Base-by-base conservation (phyloP, 2,113 vertebrate genomes). In the Bombycilla garrulus region DNA sequence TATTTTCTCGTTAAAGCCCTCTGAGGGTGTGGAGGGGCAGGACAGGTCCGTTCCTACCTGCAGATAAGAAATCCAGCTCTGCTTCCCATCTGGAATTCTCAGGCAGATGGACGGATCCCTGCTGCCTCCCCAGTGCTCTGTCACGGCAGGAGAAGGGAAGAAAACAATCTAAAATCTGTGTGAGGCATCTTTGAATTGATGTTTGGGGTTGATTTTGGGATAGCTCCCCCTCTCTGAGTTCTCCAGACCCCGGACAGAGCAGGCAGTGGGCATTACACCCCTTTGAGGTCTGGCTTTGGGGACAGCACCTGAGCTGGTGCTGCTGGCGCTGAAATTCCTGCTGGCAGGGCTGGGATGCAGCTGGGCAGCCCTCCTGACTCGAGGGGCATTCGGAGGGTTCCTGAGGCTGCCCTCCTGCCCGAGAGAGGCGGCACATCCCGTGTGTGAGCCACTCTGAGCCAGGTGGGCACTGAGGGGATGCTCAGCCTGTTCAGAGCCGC, bases 311-410 rank as follows among this genome's bases (percentile, higher is more conserved):
- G 14, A 26, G 19, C 17, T 61, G 19, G 60, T 14, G 73, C 86
- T 91, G 76, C 51, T 7, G 76, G 77, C 58, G 88, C 92, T 36
- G 51, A 0, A 48, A 57, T 82, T 45, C 35, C 95, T 28, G 1
- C 2, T 69, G 36, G n/a, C n/a, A 4, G 28, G 74, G 85, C 93
- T 90, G 95, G 53, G 62, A 71, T 77, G 36, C 94, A 85, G 86
- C 89, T 87, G 87, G 86, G 86, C 81, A 84, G 38, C 57, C 70
- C 14, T 36, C 70, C 5, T 1, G 3, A n/a, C n/a, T n/a, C n/a
- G n/a, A n/a, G n/a, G n/a, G n/a, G n/a, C n/a, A n/a, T n/a, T n/a
- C n/a, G n/a, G n/a, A n/a, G n/a, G n/a, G n/a, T n/a, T n/a, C n/a
- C n/a, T n/a, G n/a, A n/a, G 86, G 86, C 81, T 81, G 38, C 57